Evolutionary conservation across 2,113 vertebrate genomes (phyloP).

Genomic region (Suricata suricatta): DNA sequence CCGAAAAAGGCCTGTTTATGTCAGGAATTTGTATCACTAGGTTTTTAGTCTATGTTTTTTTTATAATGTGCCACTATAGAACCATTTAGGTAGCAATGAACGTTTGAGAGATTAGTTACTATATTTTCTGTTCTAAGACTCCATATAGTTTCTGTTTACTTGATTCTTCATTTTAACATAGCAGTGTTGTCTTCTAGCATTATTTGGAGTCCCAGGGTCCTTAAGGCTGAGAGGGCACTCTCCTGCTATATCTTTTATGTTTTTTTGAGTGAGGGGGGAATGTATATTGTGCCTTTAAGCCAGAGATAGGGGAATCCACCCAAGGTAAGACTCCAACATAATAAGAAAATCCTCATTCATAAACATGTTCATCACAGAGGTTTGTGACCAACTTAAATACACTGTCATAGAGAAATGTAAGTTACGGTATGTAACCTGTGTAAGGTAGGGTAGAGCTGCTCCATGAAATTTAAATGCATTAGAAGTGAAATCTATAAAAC

Average conservation of each 20-base stretch:
- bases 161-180: not conserved
- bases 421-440: not conserved
- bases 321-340: not conserved
- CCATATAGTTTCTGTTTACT: not conserved
- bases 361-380: not conserved
- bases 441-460: not conserved
- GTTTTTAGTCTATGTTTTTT: not conserved
- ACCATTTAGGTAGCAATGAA: not conserved
- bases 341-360: not conserved
- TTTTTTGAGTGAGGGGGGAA: not conserved
- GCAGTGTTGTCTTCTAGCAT: not conserved
- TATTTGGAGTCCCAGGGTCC: not conserved
- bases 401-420: not conserved
- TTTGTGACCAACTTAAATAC: not conserved
- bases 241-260: not conserved
- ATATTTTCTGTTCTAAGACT: not conserved
- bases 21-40: slow-evolving; percentile 1
- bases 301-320: not conserved
- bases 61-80: not conserved
- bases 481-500: not conserved
- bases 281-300: not conserved
- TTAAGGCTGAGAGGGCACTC: not conserved
- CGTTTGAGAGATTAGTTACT: slow-evolving; percentile 11
- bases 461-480: not conserved
- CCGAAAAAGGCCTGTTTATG: not conserved